Base-by-base conservation (phyloP, 2,113 vertebrate genomes). In the Catharus bicknelli region DNA sequence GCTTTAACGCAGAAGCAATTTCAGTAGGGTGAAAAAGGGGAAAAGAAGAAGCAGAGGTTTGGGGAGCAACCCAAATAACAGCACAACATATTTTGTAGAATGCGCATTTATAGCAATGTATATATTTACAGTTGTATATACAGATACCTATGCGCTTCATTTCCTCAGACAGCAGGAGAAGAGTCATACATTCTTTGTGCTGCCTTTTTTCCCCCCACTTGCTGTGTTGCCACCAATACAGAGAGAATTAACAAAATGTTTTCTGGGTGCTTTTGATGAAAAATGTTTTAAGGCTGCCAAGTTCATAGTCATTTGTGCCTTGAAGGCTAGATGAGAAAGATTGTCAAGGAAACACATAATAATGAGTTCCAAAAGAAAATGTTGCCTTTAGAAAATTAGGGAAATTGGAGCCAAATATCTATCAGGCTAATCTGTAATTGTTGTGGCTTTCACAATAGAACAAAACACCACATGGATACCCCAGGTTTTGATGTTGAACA, bases 321-420 rank as follows among this genome's bases (percentile, higher is more conserved):
- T 81, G 43, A 91, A 74, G 70, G 38, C 38, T 93, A 50, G 62
- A 89, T 88, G 79, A 81, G 93, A 90, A 88, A 66, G 43, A 94
- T 64, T 93, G 75, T 88, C 64, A 94, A 68, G 93, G 88, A 96
- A 90, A 94, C 94, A 92, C 79, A 73, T 77, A 90, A 47, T 66
- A 87, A 90, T 40, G 57, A 82, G n/a, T 88, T 97, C 82, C 30
- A 75, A 81, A 86, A 95, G 58, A 95, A 96, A 94, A 84, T 73
- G 66, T 76, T 89, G 63, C 77, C 51, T 96, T 94, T 88, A 93
- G 66, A 95, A 93, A 88, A 80, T 32, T 36, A 53, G 55, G 58
- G 38, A 89, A 80, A 69, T 10, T 63, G 61, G 47, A 95, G 70
- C 83, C 68, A 96, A 88, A 76, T 84, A 83, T 43, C 25, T 80